phyloP scores from a whole-genome alignment of 1,140 invertebrate species.

The Leptinotarsa defecta region DNA sequence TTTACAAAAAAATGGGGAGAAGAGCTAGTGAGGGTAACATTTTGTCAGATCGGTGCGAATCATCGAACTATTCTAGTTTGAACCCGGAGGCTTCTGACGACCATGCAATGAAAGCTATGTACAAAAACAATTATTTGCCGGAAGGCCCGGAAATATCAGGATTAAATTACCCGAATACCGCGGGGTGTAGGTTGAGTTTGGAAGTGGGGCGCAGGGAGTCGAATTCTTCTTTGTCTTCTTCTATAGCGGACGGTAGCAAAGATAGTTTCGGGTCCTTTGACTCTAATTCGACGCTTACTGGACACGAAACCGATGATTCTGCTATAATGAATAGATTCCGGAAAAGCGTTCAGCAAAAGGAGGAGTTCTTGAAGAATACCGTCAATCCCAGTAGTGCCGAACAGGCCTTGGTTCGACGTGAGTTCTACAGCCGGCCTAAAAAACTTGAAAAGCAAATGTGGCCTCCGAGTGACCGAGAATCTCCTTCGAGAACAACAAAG shows the following conservation, averaged over 20 bases:
- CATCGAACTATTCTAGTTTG: slow-evolving; percentile 47
- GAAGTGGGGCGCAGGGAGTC: slow-evolving; percentile 63
- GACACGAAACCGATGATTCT: slow-evolving; percentile 69
- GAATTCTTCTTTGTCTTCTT: slow-evolving; percentile 62
- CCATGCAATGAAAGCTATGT: slow-evolving; percentile 39
- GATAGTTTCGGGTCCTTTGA: slow-evolving; percentile 69
- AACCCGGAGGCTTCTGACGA: slow-evolving; percentile 28
- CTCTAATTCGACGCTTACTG: slow-evolving; percentile 68
- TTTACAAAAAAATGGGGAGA: slow-evolving; percentile 57
- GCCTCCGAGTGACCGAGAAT: slow-evolving; percentile 64
- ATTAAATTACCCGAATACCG: slow-evolving; percentile 44
- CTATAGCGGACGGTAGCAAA: slow-evolving; percentile 64
- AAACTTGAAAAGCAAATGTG: slow-evolving; percentile 74
- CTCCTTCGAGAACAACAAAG: slow-evolving; percentile 49
- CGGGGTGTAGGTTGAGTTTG: slow-evolving; percentile 56
- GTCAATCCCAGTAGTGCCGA: slow-evolving; percentile 62
- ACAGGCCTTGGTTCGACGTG: slow-evolving; percentile 64
- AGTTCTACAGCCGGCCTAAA: slow-evolving; percentile 78
- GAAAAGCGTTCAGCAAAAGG: slow-evolving; percentile 84
- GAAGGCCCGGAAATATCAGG: slow-evolving; percentile 59
- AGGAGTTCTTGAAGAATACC: slow-evolving; percentile 78
- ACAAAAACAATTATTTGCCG: slow-evolving; percentile 44
- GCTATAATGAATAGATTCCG: slow-evolving; percentile 72
- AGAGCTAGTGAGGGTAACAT: slow-evolving; percentile 62
- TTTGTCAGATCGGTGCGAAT: slow-evolving; percentile 53